phyloP scores from a whole-genome alignment of 2,113 vertebrate genomes.

The Chrysochloris asiatica region DNA sequence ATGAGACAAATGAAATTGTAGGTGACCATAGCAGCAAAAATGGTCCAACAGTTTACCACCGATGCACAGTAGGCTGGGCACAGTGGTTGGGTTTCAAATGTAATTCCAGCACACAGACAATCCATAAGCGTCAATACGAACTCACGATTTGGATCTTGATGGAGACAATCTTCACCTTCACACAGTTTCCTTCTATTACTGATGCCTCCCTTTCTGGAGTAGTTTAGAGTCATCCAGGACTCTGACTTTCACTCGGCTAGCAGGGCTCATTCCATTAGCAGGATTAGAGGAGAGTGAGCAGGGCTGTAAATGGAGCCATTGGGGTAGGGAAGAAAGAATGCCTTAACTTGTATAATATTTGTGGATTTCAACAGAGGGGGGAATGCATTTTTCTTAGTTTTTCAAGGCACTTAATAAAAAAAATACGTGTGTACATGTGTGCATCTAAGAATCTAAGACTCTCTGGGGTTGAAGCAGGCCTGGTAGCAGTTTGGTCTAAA shows the following conservation, averaged over 20 bases:
- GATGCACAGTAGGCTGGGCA: constrained; percentile 41
- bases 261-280: constrained; percentile 59
- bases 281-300: constrained; percentile 52
- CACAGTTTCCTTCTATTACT: constrained; percentile 42
- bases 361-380: constrained; percentile 80
- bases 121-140: constrained; percentile 31
- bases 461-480: constrained; percentile 32
- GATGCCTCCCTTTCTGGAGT: constrained; percentile 25
- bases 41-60: constrained; percentile 76
- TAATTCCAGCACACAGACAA: constrained; percentile 30
- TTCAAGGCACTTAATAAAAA: constrained; percentile 97
- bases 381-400: constrained; percentile 82
- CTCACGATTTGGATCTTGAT: constrained; percentile 46
- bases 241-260: neutral
- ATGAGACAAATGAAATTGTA: constrained; percentile 76
- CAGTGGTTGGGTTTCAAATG: neutral
- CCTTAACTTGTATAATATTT: constrained; percentile 79
- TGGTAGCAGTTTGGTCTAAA: constrained; percentile 1
- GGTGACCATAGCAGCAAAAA: constrained; percentile 82
- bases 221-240: constrained; percentile 53
- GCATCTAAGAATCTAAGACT: constrained; percentile 9
- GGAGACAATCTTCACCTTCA: constrained; percentile 48
- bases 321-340: constrained; percentile 70
- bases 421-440: constrained; percentile 66
- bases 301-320: constrained; percentile 28